Percentiles rank a stretch among this genome's conserved stretches.
Conservation (phyloP, 2,888 invertebrate genomes). For the Erebia aethiops region DNA sequence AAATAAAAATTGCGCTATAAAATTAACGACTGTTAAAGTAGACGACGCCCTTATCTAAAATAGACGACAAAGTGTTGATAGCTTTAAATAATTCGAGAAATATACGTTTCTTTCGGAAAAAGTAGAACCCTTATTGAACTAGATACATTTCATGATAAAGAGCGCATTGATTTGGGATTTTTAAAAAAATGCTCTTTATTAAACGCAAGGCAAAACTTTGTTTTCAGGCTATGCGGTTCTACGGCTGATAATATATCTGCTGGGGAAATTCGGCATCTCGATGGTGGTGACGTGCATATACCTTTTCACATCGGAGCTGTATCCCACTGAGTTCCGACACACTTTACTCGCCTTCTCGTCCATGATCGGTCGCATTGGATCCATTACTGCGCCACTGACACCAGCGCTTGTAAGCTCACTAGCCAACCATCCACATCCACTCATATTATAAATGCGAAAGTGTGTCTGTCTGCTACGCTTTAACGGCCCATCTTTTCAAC, state of each 20-base stretch:
- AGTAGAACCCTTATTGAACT: too few species aligned
- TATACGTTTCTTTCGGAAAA: too few species aligned
- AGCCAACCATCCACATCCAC: too few species aligned
- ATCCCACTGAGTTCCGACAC: constrained; percentile 84
- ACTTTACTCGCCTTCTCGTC: constrained; percentile 83
- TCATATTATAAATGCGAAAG: too few species aligned
- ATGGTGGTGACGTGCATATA: constrained; percentile 82
- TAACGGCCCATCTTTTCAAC: too few species aligned
- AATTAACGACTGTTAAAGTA: not conserved
- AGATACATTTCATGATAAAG: too few species aligned
- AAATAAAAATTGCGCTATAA: not conserved
- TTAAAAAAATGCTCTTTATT: too few species aligned
- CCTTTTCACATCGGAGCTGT: constrained; percentile 84
- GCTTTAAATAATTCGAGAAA: not conserved
- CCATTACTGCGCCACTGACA: constrained; percentile 85
- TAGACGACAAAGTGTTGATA: not conserved
- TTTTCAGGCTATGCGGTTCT: constrained; percentile 45
- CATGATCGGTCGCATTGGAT: constrained; percentile 85
- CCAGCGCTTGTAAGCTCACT: constrained; percentile 72
- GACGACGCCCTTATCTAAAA: not conserved
- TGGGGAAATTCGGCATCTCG: constrained; percentile 78
- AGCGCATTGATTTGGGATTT: too few species aligned
- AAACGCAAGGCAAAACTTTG: not conserved
- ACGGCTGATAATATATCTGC: constrained; percentile 29
- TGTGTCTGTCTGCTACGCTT: too few species aligned